Evolutionary conservation across 2,797 vertebrate genomes (phyloP), one percentile per base, ranked within the genome.

Genomic region (Oreonectes daqikongensis): DNA sequence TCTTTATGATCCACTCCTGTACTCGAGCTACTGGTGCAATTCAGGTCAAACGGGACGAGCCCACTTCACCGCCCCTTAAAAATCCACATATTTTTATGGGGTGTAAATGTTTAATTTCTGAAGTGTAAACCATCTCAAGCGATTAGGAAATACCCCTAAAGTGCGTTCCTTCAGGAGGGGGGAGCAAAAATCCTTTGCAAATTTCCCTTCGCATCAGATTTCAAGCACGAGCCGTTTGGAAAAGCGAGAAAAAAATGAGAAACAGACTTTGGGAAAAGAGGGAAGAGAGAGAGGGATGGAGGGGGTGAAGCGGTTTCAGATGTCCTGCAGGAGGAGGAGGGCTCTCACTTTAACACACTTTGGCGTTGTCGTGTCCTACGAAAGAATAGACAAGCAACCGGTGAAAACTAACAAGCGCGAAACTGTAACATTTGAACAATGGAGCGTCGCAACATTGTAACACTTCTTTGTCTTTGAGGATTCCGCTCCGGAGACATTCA

Each of bases 151-250:
- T 32, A 35, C 68, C 15, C 18, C 44, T 32, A 30, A 67, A 68
- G 17, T 60, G 18, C n/a, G 55, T 59, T 12, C 48, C 32, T 80
- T 28, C 61, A 38, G 38, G 17, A 80, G 70, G 8, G 15, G 20
- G 32, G 74, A 40, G 22, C 82, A 71, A 83, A 85, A 89, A 87
- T 86, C 70, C 81, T 82, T 82, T 86, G 68, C 81, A 82, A 73
- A 52, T 84, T 88, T 90, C 85, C 44, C 70, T 85, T 86, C 70
- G 86, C 80, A 78, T 91, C 87, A 82, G 53, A 83, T 91, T 92
- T 90, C 89, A 89, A 81, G 81, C 79, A 67, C 75, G 86, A 82
- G 84, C 69, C 79, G 72, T 76, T 81, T 64, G 69, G 82, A 73
- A 76, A 69, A 69, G 77, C 20, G 8, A 4, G n/a, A 66, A 85